Evolutionary conservation across 1,140 invertebrate species (phyloP), one percentile per base, ranked within the genome.

Genomic region (Procambarus clarkii): DNA sequence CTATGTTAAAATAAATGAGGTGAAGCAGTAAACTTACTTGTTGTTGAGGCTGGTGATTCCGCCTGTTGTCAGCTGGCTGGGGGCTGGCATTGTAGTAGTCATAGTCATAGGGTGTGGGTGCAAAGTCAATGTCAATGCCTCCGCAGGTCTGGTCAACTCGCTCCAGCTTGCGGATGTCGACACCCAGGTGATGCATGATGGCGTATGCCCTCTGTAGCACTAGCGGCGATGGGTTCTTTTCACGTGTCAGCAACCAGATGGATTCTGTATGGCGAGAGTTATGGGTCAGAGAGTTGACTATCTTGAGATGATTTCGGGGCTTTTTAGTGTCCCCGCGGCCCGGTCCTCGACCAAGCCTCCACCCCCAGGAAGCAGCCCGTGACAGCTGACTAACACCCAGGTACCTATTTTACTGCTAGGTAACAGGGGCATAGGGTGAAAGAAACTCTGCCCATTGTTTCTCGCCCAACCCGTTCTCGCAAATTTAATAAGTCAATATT

Each of bases 61-160:
- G 50, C 21, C 76, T 86, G 24, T 77, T 64, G n/a, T 74, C 82
- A 21, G 18, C 4, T 9, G 5, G n/a, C 48, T 78, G 71, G 1
- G 48, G 85, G 48, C 58, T 60, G 79, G 48, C n/a, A n/a, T 64
- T 54, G 71, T 91, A 86, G 71, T 91, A 91, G 45, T 91, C 90
- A 24, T 91, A 87, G 60, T 80, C 79, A 9, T 8, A 3, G 13
- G 24, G 45, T 18, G 46, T 34, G 11, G 79, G 88, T 3, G 71
- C 15, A 24, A 50, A 13, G 3, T 11, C 78, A 4, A 91, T 74
- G n/a, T 91, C 90, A 11, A 93, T 87, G 0, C 92, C 92, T 4
- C 92, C 92, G 64, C 92, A 93, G 58, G 92, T 93, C 85, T 93
- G 92, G 80, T 93, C 92, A 8, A 93, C 92, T 45, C 92, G 88